A percentile compares a stretch with the other conserved stretches of the same genome.
phyloP scores from a whole-genome alignment of 2,888 invertebrate species.

The Nycteola revayana region DNA sequence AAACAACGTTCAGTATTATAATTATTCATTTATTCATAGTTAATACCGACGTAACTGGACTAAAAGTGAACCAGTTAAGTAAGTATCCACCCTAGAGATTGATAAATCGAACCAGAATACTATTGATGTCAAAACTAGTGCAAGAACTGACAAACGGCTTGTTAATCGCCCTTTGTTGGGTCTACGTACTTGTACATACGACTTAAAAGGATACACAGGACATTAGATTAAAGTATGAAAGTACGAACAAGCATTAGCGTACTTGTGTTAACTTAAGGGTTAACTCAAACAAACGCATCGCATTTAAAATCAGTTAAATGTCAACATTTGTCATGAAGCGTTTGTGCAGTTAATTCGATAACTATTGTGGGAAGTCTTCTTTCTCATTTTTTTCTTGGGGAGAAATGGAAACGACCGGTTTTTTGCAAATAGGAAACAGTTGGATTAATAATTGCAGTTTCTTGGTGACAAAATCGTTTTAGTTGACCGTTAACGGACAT shows the following conservation, averaged over 20 bases:
- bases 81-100: slow-evolving; percentile 34
- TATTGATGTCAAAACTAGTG: slow-evolving; percentile 45
- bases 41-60: slow-evolving; percentile 15
- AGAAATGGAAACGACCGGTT: slow-evolving; percentile 7
- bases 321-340: slow-evolving; percentile 18
- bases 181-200: slow-evolving; percentile 46
- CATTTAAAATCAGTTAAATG: slow-evolving; percentile 34
- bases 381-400: no score
- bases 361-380: slow-evolving; percentile 12
- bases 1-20: slow-evolving; percentile 15
- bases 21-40: slow-evolving; percentile 28
- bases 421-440: slow-evolving; percentile 18
- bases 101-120: slow-evolving; percentile 40
- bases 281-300: slow-evolving; percentile 27
- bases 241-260: slow-evolving; percentile 27
- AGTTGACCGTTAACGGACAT: slow-evolving; percentile 14
- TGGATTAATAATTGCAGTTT: slow-evolving; percentile 24
- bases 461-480: slow-evolving; percentile 13
- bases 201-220: slow-evolving; percentile 52
- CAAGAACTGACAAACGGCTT: slow-evolving; percentile 62
- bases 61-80: slow-evolving; percentile 40
- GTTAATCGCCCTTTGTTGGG: slow-evolving; percentile 70
- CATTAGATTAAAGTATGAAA: slow-evolving; percentile 23
- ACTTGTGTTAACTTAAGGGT: slow-evolving; percentile 42
- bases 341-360: slow-evolving; percentile 5